Conservation (phyloP, 1,140 invertebrate genomes). For the Eurytemora carolleeae region DNA sequence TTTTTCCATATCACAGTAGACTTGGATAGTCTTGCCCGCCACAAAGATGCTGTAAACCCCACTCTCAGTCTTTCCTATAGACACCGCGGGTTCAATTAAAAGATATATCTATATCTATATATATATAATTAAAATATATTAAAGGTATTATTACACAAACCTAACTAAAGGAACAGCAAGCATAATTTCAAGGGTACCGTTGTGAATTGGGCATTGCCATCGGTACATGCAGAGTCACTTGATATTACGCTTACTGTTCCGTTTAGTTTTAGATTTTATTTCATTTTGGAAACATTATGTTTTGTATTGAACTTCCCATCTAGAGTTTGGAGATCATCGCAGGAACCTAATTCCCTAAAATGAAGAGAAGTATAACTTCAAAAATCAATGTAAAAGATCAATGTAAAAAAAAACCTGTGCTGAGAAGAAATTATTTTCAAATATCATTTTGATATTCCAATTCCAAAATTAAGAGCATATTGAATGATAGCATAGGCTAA, state of each 20-base stretch:
- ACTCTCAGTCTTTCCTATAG: too few relatives aligned
- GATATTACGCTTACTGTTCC: too few relatives aligned
- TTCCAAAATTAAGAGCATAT: not conserved
- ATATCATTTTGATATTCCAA: not conserved
- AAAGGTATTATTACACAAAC: not conserved
- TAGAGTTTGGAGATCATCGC: not conserved
- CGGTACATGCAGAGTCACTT: too few relatives aligned
- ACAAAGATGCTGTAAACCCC: not conserved
- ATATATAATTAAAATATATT: not conserved
- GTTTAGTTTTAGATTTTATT: too few relatives aligned
- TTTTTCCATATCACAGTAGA: constrained; percentile 14
- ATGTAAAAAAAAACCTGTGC: not conserved
- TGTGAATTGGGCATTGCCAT: too few relatives aligned
- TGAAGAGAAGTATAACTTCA: not conserved
- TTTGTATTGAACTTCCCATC: not conserved
- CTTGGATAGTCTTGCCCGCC: not conserved
- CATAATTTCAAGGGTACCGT: too few relatives aligned
- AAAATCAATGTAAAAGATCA: not conserved
- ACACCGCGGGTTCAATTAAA: not conserved
- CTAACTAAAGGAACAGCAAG: not conserved
- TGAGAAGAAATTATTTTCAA: not conserved
- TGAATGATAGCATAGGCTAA: not conserved
- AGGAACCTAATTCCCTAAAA: not conserved
- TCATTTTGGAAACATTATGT: not conserved
- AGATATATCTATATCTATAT: not conserved